Evolutionary conservation across 2,888 invertebrate species (phyloP), one percentile per base, ranked within the genome.

Genomic region (Acanthosepion lycidas): DNA sequence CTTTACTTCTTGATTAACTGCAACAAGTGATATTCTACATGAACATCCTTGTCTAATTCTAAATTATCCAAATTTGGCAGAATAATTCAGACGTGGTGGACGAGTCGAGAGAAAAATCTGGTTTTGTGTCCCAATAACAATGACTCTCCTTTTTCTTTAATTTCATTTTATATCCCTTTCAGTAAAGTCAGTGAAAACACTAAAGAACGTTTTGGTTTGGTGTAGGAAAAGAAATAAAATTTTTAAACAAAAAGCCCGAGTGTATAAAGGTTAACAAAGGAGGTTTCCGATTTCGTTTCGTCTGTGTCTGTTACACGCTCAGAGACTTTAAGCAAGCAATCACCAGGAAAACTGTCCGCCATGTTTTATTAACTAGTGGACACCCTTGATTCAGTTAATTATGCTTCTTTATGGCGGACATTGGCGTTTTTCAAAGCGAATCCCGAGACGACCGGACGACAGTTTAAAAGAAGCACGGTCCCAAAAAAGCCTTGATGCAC

Each of bases 261-360:
- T 78, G 78, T 78, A 78, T 78, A 78, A 78, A 78, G 78, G 78
- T 78, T 78, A 78, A 78, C 78, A 78, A 78, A 78, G n/a, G 15
- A 33, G 78, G 78, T 78, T 78, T 78, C n/a, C n/a, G 12, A 33
- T 78, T 78, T 78, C 78, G 78, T 33, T n/a, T 2, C n/a, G 78
- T 78, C 78, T 78, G 78, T n/a, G n/a, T 78, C 78, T 78, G 78
- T 78, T 78, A 78, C 78, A 78, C 78, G 78, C 78, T 78, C n/a
- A 33, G 78, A 78, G 78, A 78, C 78, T n/a, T 33, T 78, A 78
- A 78, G 78, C 78, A 78, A 78, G 78, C 78, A 33, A 78, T 33
- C 78, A n/a, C 78, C 33, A 78, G n/a, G 78, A 78, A 78, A 78
- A 78, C n/a, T 33, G n/a, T 78, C 33, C n/a, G 78, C 78, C 78